phyloP scores from a whole-genome alignment of 2,113 vertebrate species.

The Callionymus lyra region DNA sequence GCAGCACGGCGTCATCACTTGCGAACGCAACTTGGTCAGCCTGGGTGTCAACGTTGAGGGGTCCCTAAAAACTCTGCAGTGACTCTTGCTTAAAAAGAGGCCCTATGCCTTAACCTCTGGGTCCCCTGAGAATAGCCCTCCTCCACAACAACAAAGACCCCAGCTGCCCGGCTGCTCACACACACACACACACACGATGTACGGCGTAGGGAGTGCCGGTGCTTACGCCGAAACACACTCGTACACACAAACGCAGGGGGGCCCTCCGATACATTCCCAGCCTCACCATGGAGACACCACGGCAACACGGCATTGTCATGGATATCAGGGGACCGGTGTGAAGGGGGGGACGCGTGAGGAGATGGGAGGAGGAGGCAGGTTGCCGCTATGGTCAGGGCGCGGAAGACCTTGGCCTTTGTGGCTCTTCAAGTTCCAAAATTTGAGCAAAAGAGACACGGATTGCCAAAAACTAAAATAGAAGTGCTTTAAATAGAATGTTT shows the following conservation, averaged over 20 bases:
- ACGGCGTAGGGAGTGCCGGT: conserved; percentile 43
- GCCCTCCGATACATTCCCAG: conserved; percentile 68
- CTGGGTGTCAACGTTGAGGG: conserved; percentile 9
- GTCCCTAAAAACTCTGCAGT: conserved; percentile 29
- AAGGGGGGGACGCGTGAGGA: conserved; percentile 22
- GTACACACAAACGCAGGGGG: conserved; percentile 50
- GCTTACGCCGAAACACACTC: conserved; percentile 31
- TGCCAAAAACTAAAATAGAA: conserved; percentile 16
- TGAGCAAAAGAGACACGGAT: conserved; percentile 12
- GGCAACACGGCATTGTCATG: conserved; percentile 82
- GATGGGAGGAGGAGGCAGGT: conserved; percentile 43
- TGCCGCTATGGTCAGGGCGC: conserved; percentile 28
- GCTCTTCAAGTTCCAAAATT: conserved; percentile 39
- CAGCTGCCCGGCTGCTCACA: conserved; percentile 63
- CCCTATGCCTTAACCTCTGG: conserved; percentile 53
- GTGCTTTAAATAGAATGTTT: conserved; percentile 23
- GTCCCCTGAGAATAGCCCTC: conserved; percentile 60
- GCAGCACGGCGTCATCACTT: too few relatives aligned
- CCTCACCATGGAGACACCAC: conserved; percentile 74
- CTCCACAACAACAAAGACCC: conserved; percentile 69
- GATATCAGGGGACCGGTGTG: conserved; percentile 71
- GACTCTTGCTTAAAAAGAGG: conserved; percentile 57
- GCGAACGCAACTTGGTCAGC: conserved; percentile 2
- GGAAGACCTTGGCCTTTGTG: conserved; percentile 66
- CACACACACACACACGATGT: conserved; percentile 30